Evolutionary conservation across 2,888 invertebrate genomes (phyloP).

Genomic region (Athetis lepigone): DNA sequence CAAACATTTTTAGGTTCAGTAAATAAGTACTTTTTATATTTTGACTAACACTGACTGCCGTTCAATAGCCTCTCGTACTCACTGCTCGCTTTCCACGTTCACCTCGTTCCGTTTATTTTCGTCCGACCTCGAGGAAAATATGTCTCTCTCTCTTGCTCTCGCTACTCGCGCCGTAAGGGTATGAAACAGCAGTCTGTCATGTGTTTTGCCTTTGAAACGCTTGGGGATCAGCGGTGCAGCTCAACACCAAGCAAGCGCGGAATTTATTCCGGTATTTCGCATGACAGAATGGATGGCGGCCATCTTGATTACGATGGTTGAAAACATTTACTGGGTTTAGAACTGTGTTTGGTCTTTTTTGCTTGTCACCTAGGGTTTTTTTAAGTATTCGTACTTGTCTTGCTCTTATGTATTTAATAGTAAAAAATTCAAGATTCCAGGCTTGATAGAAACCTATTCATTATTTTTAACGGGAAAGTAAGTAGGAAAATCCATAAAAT

Average conservation of each 20-base stretch:
- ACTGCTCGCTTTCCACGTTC: constrained; percentile 78
- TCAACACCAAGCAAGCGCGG: constrained; percentile 71
- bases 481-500: too few relatives aligned
- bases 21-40: constrained; percentile 7
- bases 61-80: constrained; percentile 76
- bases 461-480: too few relatives aligned
- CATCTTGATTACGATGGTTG: constrained; percentile 73
- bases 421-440: too few relatives aligned
- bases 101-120: constrained; percentile 74
- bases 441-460: too few relatives aligned
- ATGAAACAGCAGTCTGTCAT: constrained; percentile 65
- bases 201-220: constrained; percentile 66
- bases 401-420: not conserved
- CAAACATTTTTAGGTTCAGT: not conserved
- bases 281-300: constrained; percentile 70
- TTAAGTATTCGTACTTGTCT: not conserved
- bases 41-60: constrained; percentile 57
- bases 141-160: constrained; percentile 68
- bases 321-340: constrained; percentile 26
- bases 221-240: constrained; percentile 67
- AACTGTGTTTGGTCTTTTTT: not conserved
- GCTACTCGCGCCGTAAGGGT: constrained; percentile 42
- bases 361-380: not conserved
- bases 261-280: constrained; percentile 82
- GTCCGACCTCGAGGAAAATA: constrained; percentile 58